Evolutionary conservation across 2,797 vertebrate species (phyloP).

Genomic region (Anolis apletophallus): DNA sequence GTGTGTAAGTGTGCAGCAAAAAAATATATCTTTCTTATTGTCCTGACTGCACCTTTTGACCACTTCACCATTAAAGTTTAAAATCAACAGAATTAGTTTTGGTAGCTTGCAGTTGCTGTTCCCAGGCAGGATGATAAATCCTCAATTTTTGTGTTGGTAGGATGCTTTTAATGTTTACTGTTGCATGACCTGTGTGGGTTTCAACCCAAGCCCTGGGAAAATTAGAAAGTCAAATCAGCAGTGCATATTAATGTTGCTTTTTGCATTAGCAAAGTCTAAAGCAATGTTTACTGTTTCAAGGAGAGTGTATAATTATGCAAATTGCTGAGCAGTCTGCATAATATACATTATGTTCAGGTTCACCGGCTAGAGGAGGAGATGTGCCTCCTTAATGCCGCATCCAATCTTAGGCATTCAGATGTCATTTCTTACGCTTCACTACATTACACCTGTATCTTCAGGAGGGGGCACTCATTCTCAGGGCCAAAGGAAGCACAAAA

Average conservation of each 20-base stretch:
- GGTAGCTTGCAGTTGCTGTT: not conserved
- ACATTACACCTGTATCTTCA: not conserved
- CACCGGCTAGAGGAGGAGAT: conserved; percentile 63
- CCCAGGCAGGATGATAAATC: not conserved
- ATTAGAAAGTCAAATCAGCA: conserved; percentile 74
- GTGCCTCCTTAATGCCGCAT: conserved; percentile 56
- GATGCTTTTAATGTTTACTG: conserved; percentile 4
- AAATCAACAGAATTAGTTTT: not conserved
- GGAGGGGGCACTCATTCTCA: not conserved
- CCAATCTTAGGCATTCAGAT: conserved; percentile 20
- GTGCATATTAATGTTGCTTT: conserved; percentile 64
- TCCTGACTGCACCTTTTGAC: not conserved
- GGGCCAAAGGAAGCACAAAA: not conserved
- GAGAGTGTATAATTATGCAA: conserved; percentile 79
- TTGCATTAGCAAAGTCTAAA: conserved; percentile 68
- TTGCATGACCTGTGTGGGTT: conserved; percentile 28
- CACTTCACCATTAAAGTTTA: not conserved
- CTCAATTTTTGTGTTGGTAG: not conserved
- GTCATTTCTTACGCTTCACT: conserved; percentile 22
- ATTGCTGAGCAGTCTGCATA: conserved; percentile 71
- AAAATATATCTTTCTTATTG: not conserved
- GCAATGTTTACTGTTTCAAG: conserved; percentile 74
- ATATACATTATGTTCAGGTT: conserved; percentile 72
- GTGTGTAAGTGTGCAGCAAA: not conserved
- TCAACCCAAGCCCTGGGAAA: conserved; percentile 61